Conservation (phyloP, 2,888 invertebrate genomes). For the Achlya flavicornis region DNA sequence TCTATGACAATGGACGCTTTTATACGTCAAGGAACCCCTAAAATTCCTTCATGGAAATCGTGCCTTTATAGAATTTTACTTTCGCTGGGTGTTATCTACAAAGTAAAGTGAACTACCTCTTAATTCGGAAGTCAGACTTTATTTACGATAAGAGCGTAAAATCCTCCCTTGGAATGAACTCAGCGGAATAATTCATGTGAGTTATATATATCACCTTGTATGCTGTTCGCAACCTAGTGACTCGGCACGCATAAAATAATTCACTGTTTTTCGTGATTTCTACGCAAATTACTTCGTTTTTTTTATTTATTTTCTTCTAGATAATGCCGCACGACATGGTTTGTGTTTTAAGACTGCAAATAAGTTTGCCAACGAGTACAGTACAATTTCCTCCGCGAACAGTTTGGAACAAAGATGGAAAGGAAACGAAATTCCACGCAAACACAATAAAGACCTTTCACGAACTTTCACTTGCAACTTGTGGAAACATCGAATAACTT, state of each 20-base stretch:
- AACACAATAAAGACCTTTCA: slow-evolving; percentile 63
- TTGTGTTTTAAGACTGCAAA: slow-evolving; percentile 53
- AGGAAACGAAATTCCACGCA: slow-evolving; percentile 57
- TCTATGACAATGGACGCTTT: slow-evolving; percentile 1
- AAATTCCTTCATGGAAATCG: background rate
- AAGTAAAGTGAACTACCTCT: background rate
- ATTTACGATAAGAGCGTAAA: background rate
- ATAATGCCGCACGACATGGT: slow-evolving; percentile 45
- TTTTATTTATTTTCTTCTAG: slow-evolving; percentile 36
- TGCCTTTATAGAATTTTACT: background rate
- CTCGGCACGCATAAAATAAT: slow-evolving; percentile 20
- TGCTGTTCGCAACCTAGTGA: background rate
- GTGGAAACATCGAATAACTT: slow-evolving; percentile 34
- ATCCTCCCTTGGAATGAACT: background rate
- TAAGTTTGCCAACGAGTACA: slow-evolving; percentile 49
- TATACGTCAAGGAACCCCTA: background rate
- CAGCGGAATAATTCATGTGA: background rate
- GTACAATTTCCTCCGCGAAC: slow-evolving; percentile 48
- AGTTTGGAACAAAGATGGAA: slow-evolving; percentile 56
- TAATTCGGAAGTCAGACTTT: background rate
- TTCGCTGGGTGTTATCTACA: background rate
- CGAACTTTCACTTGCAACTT: slow-evolving; percentile 54
- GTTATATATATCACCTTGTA: background rate
- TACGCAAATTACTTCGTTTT: slow-evolving; percentile 22
- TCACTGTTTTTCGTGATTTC: slow-evolving; percentile 13